Conservation (phyloP, 1,140 invertebrate species). For the Hyles vespertilio region DNA sequence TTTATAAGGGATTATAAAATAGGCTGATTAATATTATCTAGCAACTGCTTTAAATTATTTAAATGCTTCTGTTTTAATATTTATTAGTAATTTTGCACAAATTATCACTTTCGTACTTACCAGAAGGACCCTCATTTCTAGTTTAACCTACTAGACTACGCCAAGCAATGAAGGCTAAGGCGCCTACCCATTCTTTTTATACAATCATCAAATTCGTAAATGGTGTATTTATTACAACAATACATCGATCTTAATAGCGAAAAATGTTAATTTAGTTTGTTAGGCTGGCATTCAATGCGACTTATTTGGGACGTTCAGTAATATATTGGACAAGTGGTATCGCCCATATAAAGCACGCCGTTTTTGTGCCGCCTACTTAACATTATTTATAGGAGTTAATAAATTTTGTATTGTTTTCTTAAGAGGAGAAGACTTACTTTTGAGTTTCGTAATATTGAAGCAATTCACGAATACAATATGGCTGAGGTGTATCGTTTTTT, state of each 20-base stretch:
- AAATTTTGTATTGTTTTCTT: too few species aligned
- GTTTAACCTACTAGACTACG: conserved; percentile 16
- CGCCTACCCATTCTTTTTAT: conserved; percentile 55
- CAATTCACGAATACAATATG: too few species aligned
- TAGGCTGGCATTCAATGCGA: conserved; percentile 47
- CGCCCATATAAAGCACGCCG: conserved; percentile 27
- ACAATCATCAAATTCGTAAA: conserved; percentile 52
- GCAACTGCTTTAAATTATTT: too few species aligned
- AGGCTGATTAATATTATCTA: too few species aligned
- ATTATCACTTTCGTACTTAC: conserved; percentile 32
- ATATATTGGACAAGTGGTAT: conserved; percentile 42
- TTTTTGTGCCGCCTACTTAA: too few species aligned
- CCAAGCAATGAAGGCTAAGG: conserved; percentile 34
- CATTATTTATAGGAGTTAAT: too few species aligned
- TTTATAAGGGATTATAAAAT: too few species aligned
- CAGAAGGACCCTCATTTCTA: conserved; percentile 46
- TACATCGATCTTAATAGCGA: conserved; percentile 42
- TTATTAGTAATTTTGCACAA: too few species aligned
- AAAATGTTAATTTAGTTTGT: conserved; percentile 63
- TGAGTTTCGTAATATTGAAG: too few species aligned
- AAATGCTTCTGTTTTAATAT: too few species aligned
- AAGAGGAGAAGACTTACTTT: too few species aligned
- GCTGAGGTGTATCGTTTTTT: too few species aligned
- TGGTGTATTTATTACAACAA: conserved; percentile 60
- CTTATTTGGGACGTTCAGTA: conserved; percentile 48